Base-by-base conservation (phyloP, 2,888 invertebrate genomes). In the Phengaris arion region DNA sequence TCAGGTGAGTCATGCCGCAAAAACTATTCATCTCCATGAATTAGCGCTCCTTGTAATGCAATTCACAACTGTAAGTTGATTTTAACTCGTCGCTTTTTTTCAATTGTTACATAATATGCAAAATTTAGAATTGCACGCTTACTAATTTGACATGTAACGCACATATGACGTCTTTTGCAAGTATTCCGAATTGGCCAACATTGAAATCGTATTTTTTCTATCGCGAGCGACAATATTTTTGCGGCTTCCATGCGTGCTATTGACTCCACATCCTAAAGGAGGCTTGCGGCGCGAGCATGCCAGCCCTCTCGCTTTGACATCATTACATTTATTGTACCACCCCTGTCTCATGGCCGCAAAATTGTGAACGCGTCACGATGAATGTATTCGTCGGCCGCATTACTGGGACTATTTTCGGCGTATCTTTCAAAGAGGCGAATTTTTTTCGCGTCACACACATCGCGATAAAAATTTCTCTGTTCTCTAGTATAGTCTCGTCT, bases 321-420 rank as follows among this genome's bases (percentile, higher is more conserved):
- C 86, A 87, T 89, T 89, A 89, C 87, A 86, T 87, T 86, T 85
- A 86, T 87, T 87, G 85, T 84, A 82, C 85, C 85, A 85, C 87
- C 89, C 86, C 78, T 81, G 82, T 81, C 82, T 83, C 83, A 79
- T 79, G 78, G 80, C 81, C 84, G 81, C 85, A 81, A 82, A 82
- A 80, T 82, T 79, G 80, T 81, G 81, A 80, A 80, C 80, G 81
- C 80, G 76, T 81, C 79, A 78, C 81, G 83, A 79, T 80, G 82
- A 83, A 82, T 83, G 79, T 83, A 84, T 84, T 83, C 81, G 82
- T 78, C 79, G 76, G 68, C 57, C 75, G 48, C 69, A 59, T 75
- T 57, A 70, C 57, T 70, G 55, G 55, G 22, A 57, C 68, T 74
- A 75, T 51, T 75, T 59, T 70, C 13, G 35, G 35, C 57, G 46